Base-by-base conservation (phyloP, 2,797 vertebrate genomes). In the Chelon auratus region DNA sequence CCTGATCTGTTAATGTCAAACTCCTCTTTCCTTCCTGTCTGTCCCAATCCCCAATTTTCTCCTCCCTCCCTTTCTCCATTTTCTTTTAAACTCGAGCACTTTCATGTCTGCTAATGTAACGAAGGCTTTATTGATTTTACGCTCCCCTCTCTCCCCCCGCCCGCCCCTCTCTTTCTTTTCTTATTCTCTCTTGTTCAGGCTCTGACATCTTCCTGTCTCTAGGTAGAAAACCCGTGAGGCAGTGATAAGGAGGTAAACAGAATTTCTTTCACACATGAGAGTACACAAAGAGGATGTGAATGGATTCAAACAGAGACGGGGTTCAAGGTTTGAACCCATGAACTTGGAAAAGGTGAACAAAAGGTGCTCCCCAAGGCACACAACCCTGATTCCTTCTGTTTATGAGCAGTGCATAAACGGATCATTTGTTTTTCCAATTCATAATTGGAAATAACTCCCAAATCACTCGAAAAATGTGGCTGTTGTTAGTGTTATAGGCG, bases 111-210 rank as follows among this genome's bases (percentile, higher is more conserved):
- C 62, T 63, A 77, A 78, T 80, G 39, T 77, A 82, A 87, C 87
- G 40, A 30, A 62, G 70, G 13, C 73, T 77, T 43, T 69, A 89
- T 89, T 84, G 86, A 91, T 91, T 89, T 82, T 56, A 60, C n/a
- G 7, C 9, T 20, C 26, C 26, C 48, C 10, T 39, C 26, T 17
- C 36, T 37, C 4, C 6, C 20, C 8, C 39, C 20, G 5, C 30
- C 2, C 3, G 24, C 24, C 24, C 47, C 9, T 42, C 30, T 17
- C 42, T 39, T 4, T 6, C 20, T 6, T 33, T 33, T 24, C 48
- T 63, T 75, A 56, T 43, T 37, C 75, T 59, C 71, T 70, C 63
- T 63, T 45, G 12, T 72, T 78, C 22, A 3, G 53, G 47, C 69
- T 62, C 40, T 62, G 68, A 81, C 76, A 61, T 58, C 59, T 62